These are phyloP conservation scores for Amphipoea oculea DNA, from an alignment of 2,888 invertebrate genomes.

Conservation along the genomic window DNA sequence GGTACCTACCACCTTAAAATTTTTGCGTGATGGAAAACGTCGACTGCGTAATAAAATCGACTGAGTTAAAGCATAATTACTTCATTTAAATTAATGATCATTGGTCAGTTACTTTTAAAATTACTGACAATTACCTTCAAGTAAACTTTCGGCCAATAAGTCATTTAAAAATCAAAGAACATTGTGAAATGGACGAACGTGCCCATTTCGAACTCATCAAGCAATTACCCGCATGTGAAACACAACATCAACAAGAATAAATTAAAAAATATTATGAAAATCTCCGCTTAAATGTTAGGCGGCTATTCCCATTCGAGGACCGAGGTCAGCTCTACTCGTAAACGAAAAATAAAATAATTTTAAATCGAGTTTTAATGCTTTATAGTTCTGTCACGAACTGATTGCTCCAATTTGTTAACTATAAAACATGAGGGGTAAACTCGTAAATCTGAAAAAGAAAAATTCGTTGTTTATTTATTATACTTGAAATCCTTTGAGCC, in stretches of 20 bases:
- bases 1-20: neutral
- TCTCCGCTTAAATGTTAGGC: constrained; percentile 40
- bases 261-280: constrained; percentile 47
- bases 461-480: constrained; percentile 74
- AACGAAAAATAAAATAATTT: constrained; percentile 70
- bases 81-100: constrained; percentile 39
- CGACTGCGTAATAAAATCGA: neutral
- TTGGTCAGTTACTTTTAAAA: constrained; percentile 13
- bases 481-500: constrained; percentile 65
- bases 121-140: constrained; percentile 10
- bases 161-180: constrained; percentile 34
- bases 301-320: constrained; percentile 34
- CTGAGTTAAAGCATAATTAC: constrained; percentile 4
- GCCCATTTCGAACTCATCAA: constrained; percentile 34
- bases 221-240: constrained; percentile 33
- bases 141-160: constrained; percentile 25
- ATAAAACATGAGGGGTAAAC: constrained; percentile 75
- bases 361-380: constrained; percentile 77
- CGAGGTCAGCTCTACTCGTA: constrained; percentile 57
- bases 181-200: constrained; percentile 7
- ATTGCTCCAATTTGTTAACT: constrained; percentile 86
- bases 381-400: constrained; percentile 78
- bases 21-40: neutral
- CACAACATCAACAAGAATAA: constrained; percentile 31
- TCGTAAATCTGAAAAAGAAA: constrained; percentile 78